Percentiles rank a stretch among this genome's conserved stretches.
Conservation (phyloP, 2,888 invertebrate genomes). For the Homarus gammarus region DNA sequence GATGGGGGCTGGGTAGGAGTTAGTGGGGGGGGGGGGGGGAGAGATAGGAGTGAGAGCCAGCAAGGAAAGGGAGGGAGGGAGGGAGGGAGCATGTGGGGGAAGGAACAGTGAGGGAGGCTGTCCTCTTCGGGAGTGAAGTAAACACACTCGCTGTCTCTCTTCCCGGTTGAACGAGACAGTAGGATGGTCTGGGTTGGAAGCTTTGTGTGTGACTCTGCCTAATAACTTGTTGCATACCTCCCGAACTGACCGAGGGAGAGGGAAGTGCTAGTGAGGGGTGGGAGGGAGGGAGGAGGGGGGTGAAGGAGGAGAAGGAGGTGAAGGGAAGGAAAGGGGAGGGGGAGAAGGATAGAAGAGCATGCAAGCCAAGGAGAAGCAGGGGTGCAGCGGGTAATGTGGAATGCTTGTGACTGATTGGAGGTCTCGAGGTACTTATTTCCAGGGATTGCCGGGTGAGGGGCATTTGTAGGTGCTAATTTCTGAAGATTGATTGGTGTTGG, state of each 20-base stretch:
- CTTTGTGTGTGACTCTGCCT: constrained; percentile 44
- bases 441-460: constrained; percentile 16
- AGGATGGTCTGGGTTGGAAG: constrained; percentile 2
- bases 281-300: not conserved
- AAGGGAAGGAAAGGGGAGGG: not conserved
- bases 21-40: too few relatives aligned
- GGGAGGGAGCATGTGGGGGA: not conserved
- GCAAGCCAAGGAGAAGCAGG: not conserved
- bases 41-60: not conserved
- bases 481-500: constrained; percentile 48
- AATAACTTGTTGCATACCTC: constrained; percentile 41
- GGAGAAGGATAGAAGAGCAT: not conserved
- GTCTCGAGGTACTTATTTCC: constrained; percentile 20
- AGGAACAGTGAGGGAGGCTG: not conserved
- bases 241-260: not conserved
- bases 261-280: not conserved
- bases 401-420: constrained; percentile 19
- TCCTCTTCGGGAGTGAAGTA: constrained; percentile 30
- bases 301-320: too few relatives aligned
- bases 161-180: not conserved
- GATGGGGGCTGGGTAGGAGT: not conserved
- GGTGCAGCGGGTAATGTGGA: not conserved
- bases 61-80: not conserved
- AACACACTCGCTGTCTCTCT: constrained; percentile 37
- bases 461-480: constrained; percentile 52